Percentiles rank a stretch among this genome's conserved stretches.
These are phyloP conservation scores for Columbina picui DNA, from an alignment of 2,113 vertebrate species.

Conservation along the genomic window DNA sequence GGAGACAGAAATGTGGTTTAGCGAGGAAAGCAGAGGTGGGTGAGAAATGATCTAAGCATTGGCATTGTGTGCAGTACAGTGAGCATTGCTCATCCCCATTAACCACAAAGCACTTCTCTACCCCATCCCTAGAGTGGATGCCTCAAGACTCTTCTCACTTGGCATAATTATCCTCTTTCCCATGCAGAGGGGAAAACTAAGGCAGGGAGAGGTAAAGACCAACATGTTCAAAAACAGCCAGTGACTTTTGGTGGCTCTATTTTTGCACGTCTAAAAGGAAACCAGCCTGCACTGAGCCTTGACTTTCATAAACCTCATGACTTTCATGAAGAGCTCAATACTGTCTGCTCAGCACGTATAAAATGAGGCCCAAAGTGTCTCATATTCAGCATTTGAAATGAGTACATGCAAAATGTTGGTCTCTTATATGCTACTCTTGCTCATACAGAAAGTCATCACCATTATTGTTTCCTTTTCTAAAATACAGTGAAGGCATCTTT, in stretches of 20 bases:
- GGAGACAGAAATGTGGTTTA: not conserved
- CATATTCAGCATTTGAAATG: not conserved
- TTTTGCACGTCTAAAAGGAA: not conserved
- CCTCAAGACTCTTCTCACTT: not conserved
- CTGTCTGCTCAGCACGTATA: not conserved
- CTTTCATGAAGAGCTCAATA: not conserved
- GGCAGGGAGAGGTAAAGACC: not conserved
- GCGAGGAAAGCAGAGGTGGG: conserved; percentile 21
- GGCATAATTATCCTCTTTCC: not conserved
- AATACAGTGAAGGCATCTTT: not conserved
- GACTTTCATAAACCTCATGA: not conserved
- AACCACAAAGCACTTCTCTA: not conserved
- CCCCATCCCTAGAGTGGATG: not conserved
- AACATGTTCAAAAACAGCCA: not conserved
- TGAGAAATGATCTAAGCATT: not conserved
- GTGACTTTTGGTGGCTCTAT: not conserved
- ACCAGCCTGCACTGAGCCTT: not conserved
- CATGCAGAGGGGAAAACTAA: not conserved
- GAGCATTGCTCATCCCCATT: not conserved
- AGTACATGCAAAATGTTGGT: not conserved
- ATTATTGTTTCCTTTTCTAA: not conserved
- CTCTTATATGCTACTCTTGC: not conserved
- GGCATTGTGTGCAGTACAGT: not conserved
- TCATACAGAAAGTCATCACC: not conserved
- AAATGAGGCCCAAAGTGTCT: not conserved